These are phyloP conservation scores for Glossophaga mutica DNA, from an alignment of 2,797 vertebrate genomes.

Conservation along the genomic window DNA sequence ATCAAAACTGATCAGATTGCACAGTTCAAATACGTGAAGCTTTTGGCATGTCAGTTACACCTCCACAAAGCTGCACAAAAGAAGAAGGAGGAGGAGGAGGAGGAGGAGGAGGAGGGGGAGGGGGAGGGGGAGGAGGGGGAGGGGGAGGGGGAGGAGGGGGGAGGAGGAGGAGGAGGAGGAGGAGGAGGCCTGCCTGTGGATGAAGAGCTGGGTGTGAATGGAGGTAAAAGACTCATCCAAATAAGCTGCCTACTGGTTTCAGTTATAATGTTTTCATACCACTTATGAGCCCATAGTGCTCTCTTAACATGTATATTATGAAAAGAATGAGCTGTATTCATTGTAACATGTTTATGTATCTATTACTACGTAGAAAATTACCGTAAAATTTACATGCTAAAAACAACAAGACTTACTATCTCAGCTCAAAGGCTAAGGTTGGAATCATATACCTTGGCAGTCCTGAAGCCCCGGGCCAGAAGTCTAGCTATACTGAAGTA, in stretches of 20 bases:
- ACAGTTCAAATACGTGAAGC: neutral
- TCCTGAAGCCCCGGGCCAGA: neutral
- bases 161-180: too few species aligned
- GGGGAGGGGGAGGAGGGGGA: too few species aligned
- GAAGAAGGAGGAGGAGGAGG: too few species aligned
- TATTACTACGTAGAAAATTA: neutral
- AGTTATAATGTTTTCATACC: neutral
- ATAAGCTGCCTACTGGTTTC: neutral
- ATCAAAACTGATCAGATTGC: neutral
- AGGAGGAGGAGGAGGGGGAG: too few species aligned
- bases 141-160: too few species aligned
- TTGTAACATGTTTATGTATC: neutral
- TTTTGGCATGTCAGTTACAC: neutral
- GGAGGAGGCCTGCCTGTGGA: neutral
- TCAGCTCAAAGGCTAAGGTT: neutral
- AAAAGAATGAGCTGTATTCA: neutral
- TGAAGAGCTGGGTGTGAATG: neutral
- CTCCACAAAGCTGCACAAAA: neutral
- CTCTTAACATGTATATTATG: neutral
- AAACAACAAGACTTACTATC: neutral
- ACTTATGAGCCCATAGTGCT: neutral
- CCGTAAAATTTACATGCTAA: neutral
- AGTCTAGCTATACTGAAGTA: fast-evolving
- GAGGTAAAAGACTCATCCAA: neutral
- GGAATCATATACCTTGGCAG: too few species aligned